phyloP scores from a whole-genome alignment of 2,888 invertebrate genomes.

The Carterocephalus palaemon region DNA sequence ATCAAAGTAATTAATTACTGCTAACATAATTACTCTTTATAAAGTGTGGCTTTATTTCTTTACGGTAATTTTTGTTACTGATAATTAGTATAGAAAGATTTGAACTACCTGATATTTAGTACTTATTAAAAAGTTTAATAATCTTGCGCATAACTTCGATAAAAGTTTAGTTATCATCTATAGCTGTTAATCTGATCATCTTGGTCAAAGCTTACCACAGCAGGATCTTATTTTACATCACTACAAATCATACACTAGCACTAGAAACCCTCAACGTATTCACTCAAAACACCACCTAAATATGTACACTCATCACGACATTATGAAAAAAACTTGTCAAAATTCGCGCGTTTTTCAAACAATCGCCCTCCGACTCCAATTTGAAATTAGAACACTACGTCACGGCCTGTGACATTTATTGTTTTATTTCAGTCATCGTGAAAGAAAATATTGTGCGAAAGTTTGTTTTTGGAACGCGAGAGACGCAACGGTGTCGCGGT shows the following conservation, averaged over 20 bases:
- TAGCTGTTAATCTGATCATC: too few species aligned
- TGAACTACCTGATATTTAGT: too few species aligned
- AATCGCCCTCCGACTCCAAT: conserved; percentile 13
- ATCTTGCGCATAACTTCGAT: too few species aligned
- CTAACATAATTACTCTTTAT: too few species aligned
- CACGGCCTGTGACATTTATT: conserved; percentile 42
- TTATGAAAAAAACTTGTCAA: conserved; percentile 18
- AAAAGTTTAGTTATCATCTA: too few species aligned
- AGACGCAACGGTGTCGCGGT: conserved; percentile 54
- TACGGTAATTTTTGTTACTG: too few species aligned
- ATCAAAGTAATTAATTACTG: too few species aligned
- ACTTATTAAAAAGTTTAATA: too few species aligned
- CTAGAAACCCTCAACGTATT: conserved; percentile 7
- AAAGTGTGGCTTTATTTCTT: too few species aligned
- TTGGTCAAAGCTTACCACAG: conserved; percentile 25
- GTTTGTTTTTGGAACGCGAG: conserved; percentile 41
- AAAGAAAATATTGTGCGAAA: conserved; percentile 14
- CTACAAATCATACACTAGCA: conserved; percentile 6
- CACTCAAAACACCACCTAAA: conserved; percentile 13
- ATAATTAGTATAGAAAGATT: too few species aligned
- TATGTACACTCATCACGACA: conserved; percentile 5
- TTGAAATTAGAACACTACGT: conserved; percentile 28
- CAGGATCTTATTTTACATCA: not conserved
- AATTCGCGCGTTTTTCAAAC: conserved; percentile 25
- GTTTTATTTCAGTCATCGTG: conserved; percentile 26